phyloP scores from a whole-genome alignment of 2,888 invertebrate genomes.

The Augiades crinisus region DNA sequence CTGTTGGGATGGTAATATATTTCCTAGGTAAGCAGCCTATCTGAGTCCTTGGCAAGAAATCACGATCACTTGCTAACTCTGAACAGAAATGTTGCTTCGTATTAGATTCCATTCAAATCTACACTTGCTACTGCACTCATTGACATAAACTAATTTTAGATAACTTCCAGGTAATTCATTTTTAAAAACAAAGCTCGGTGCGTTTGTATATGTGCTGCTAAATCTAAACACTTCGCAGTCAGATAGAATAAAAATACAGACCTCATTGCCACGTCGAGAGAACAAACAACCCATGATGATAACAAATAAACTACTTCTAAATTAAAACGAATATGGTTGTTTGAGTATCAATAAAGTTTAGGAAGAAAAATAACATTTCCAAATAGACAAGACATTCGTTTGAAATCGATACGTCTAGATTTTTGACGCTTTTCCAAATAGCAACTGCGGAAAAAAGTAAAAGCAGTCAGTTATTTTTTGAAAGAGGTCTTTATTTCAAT shows the following conservation, averaged over 20 bases:
- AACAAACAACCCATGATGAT: conserved; percentile 67
- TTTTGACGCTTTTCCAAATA: conserved; percentile 29
- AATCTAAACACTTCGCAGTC: no score
- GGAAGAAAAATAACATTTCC: conserved; percentile 67
- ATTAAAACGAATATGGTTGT: conserved; percentile 42
- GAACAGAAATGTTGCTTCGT: no score
- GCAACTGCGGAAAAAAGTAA: not conserved
- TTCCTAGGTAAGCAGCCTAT: no score
- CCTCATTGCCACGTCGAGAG: conserved; percentile 54
- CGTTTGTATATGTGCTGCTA: no score
- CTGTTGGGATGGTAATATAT: no score
- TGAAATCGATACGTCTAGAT: conserved; percentile 65
- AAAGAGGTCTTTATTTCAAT: not conserved
- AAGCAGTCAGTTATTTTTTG: not conserved
- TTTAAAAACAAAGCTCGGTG: no score
- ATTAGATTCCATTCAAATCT: no score
- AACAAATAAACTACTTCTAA: conserved; percentile 40
- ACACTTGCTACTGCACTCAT: no score
- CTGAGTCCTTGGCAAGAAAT: no score
- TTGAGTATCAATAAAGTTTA: conserved; percentile 45
- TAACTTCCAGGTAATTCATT: no score
- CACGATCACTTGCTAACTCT: no score
- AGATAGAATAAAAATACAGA: conserved; percentile 28
- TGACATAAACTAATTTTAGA: no score
- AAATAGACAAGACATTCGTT: conserved; percentile 62